These are phyloP conservation scores for Nasonia vitripennis DNA, from an alignment of 1,140 invertebrate species.

Conservation along the genomic window DNA sequence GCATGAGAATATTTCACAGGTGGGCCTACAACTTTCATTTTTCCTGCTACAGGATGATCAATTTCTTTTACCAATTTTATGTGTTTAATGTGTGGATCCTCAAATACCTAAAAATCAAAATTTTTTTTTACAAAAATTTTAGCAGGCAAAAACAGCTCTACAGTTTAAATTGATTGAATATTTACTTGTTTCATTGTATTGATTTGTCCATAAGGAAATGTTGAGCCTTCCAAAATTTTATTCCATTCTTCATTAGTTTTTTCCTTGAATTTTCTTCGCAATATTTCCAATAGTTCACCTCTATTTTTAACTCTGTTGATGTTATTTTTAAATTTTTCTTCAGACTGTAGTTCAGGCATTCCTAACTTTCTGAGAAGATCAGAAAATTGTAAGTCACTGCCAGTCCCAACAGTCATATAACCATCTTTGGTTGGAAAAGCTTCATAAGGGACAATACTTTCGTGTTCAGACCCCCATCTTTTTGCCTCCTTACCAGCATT, in stretches of 20 bases:
- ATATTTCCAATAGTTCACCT: slow-evolving; percentile 79
- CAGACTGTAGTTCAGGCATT: slow-evolving; percentile 77
- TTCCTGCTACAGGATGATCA: slow-evolving; percentile 82
- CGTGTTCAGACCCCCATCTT: slow-evolving; percentile 93
- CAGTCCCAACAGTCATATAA: slow-evolving; percentile 89
- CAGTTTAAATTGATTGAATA: not conserved
- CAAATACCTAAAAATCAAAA: slow-evolving; percentile 80
- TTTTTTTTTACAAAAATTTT: slow-evolving; percentile 1
- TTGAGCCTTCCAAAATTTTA: slow-evolving; percentile 80
- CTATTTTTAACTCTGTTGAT: slow-evolving; percentile 85
- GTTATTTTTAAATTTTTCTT: slow-evolving; percentile 85
- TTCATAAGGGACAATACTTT: slow-evolving; percentile 96
- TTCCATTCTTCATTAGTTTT: slow-evolving; percentile 89
- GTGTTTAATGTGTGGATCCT: slow-evolving; percentile 88
- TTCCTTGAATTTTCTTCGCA: slow-evolving; percentile 79
- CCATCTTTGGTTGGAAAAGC: slow-evolving; percentile 88
- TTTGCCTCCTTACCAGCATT: slow-evolving; percentile 87
- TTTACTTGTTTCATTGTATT: slow-evolving; percentile 86
- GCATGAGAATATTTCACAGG: slow-evolving; percentile 87
- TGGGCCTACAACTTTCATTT: slow-evolving; percentile 89
- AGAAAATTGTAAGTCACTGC: slow-evolving; percentile 86
- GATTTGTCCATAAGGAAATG: slow-evolving; percentile 93
- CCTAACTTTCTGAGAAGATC: slow-evolving; percentile 82
- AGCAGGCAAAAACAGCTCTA: not conserved
- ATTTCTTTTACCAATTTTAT: slow-evolving; percentile 87